Evolutionary conservation across 2,888 invertebrate species (phyloP), one percentile per base, ranked within the genome.

Genomic region (Nezara viridula): DNA sequence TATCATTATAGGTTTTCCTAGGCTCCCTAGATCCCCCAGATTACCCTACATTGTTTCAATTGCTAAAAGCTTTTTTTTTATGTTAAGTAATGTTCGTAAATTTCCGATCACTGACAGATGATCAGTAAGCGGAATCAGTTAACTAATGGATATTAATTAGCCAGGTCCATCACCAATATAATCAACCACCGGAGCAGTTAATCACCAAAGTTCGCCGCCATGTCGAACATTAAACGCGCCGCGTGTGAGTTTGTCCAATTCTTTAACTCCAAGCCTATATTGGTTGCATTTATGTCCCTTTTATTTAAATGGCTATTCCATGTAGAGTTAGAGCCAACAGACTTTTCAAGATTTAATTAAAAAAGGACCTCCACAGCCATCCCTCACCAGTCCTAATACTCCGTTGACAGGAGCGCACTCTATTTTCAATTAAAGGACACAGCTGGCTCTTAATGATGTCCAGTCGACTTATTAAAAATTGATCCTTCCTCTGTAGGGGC

Each of bases 331-430:
- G 32, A 37, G 32, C 66, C 44, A 5, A n/a, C 44, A 44, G 81
- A 81, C 81, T 81, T 81, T 81, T 81, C n/a, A 44, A 81, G 81
- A 81, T 81, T 81, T 81, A 81, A 81, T 81, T 81, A 81, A 81
- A 81, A 81, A 81, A 81, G 81, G 24, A 44, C 44, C 24, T 24
- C 44, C 24, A 44, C 81, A 44, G 40, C 81, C 81, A 81, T 81
- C 81, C 81, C 81, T 81, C 81, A 81, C 81, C 24, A 44, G 44
- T 24, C n/a, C 81, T 81, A 81, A 81, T 37, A 44, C 81, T 19
- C 37, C 24, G 24, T 37, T 24, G 81, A 81, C 81, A 81, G 81
- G 44, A 81, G 81, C 81, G 81, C 81, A 81, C 81, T 81, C 40
- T 81, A 81, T 81, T 81, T 44, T 44, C 81, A 81, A 81, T 81